Percentiles rank a stretch among this genome's conserved stretches.
These are phyloP conservation scores for Eupithecia inturbata DNA, from an alignment of 2,888 invertebrate species.

Conservation along the genomic window DNA sequence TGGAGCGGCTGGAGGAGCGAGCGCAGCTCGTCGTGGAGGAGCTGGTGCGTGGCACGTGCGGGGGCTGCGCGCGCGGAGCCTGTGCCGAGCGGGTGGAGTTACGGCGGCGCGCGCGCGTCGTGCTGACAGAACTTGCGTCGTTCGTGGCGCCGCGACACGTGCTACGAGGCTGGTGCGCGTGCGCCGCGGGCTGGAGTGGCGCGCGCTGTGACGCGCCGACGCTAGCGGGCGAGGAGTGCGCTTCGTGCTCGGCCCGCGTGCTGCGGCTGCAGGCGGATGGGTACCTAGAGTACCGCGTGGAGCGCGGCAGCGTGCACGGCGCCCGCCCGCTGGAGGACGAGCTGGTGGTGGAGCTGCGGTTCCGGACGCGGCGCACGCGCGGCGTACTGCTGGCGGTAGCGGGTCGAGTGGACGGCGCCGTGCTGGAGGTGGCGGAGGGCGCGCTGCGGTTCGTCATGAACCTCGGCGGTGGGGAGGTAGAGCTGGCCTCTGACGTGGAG, in stretches of 20 bases:
- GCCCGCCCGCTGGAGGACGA: slow-evolving; percentile 91
- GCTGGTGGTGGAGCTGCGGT: slow-evolving; percentile 89
- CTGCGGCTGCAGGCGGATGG: slow-evolving; percentile 87
- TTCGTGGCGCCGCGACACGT: slow-evolving; percentile 69
- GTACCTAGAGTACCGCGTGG: slow-evolving; percentile 87
- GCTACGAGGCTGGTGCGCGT: slow-evolving; percentile 88
- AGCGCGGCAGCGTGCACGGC: slow-evolving; percentile 85
- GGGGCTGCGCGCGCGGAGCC: slow-evolving; percentile 67
- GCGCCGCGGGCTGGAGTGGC: slow-evolving; percentile 93
- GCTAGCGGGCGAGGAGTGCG: slow-evolving; percentile 88
- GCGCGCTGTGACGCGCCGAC: slow-evolving; percentile 88
- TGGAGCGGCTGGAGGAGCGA: slow-evolving; percentile 74
- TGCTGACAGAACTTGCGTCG: slow-evolving; percentile 69
- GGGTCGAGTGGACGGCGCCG: slow-evolving; percentile 94
- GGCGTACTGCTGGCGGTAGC: slow-evolving; percentile 94
- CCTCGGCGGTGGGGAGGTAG: slow-evolving; percentile 95
- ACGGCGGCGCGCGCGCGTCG: slow-evolving; percentile 51
- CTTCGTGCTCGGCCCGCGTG: slow-evolving; percentile 87
- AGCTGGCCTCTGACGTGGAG: slow-evolving; percentile 87
- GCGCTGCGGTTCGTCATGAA: slow-evolving; percentile 95
- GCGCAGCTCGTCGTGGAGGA: slow-evolving; percentile 76
- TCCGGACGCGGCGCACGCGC: slow-evolving; percentile 91
- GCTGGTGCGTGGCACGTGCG: slow-evolving; percentile 71
- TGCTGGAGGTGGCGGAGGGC: slow-evolving; percentile 93
- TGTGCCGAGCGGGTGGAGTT: slow-evolving; percentile 68